These are phyloP conservation scores for Parauchenoglanis ngamensis DNA, from an alignment of 2,797 vertebrate genomes.

Conservation along the genomic window DNA sequence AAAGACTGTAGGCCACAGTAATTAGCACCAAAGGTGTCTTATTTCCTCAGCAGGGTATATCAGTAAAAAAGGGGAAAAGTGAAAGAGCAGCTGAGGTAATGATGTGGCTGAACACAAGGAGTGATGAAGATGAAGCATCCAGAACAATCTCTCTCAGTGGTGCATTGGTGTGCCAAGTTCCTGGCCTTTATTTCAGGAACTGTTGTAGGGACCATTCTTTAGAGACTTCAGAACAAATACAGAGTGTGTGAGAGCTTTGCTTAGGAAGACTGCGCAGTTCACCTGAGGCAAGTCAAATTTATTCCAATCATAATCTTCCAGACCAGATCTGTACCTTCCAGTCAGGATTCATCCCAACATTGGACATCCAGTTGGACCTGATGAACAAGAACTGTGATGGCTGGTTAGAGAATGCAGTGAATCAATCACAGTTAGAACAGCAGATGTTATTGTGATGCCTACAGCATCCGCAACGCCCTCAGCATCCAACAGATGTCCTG, in stretches of 20 bases:
- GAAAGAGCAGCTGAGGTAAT: background rate
- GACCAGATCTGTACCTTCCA: background rate
- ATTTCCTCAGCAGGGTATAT: slow-evolving; percentile 32
- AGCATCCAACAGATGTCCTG: slow-evolving; percentile 3
- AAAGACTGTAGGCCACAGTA: slow-evolving; percentile 24
- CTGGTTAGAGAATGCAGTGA: background rate
- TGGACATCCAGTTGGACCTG: slow-evolving; percentile 9
- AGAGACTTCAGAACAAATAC: slow-evolving; percentile 27
- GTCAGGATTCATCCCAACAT: background rate
- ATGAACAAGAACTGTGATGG: background rate
- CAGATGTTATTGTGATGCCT: slow-evolving; percentile 20
- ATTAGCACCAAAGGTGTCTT: slow-evolving; percentile 40
- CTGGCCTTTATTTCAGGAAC: slow-evolving; percentile 18
- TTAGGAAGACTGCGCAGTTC: background rate
- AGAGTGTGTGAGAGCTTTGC: background rate
- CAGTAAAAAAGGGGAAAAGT: background rate
- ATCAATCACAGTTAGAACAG: slow-evolving; percentile 14
- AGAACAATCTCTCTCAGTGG: background rate
- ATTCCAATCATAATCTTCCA: background rate
- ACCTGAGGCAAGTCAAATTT: background rate
- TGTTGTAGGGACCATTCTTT: slow-evolving; percentile 10
- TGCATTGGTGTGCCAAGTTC: background rate
- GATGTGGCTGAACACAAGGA: slow-evolving; percentile 15
- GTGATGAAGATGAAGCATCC: background rate
- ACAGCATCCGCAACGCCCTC: slow-evolving; percentile 1